A percentile compares a stretch with the other conserved stretches of the same genome.
Evolutionary conservation across 2,888 invertebrate species (phyloP).

Genomic region (Aleiodes testaceus): DNA sequence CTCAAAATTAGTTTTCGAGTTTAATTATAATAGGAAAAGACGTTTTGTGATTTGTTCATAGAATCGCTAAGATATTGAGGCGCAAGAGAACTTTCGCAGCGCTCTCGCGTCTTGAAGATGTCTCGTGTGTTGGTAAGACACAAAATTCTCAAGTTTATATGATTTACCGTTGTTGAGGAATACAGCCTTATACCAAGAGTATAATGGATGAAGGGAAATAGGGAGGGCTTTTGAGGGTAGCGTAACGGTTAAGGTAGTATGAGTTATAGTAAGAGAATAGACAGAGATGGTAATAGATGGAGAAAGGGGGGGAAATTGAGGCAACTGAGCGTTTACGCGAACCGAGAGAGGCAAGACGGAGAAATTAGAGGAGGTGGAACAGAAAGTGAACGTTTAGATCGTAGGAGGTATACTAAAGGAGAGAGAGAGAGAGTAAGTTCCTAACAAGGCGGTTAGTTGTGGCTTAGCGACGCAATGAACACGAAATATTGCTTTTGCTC

Average conservation of each 20-base stretch:
- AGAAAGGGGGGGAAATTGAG: slow-evolving; percentile 42
- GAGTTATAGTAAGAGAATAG: slow-evolving; percentile 39
- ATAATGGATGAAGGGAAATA: slow-evolving; percentile 25
- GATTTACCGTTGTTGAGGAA: slow-evolving; percentile 64
- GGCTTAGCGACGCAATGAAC: slow-evolving; percentile 68
- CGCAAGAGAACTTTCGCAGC: no score
- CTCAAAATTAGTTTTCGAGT: no score
- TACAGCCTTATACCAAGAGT: neutral
- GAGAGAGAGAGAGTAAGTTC: slow-evolving; percentile 64
- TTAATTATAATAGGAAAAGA: no score
- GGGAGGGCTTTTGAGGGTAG: slow-evolving; percentile 48
- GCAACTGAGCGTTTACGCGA: slow-evolving; percentile 27
- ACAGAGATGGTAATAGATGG: slow-evolving; percentile 42
- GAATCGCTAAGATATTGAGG: no score
- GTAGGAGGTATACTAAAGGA: slow-evolving; percentile 1
- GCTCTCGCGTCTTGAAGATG: slow-evolving; percentile 58
- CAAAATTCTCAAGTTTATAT: slow-evolving; percentile 69
- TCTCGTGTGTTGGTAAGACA: slow-evolving; percentile 56
- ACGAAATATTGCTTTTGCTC: slow-evolving; percentile 65
- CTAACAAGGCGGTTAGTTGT: slow-evolving; percentile 72
- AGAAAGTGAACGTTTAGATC: slow-evolving; percentile 50
- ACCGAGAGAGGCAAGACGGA: slow-evolving; percentile 39
- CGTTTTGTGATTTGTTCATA: no score
- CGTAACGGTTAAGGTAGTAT: slow-evolving; percentile 41
- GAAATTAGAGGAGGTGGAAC: slow-evolving; percentile 53